Evolutionary conservation across 2,113 vertebrate species (phyloP).

Genomic region (Callaeas wilsoni): DNA sequence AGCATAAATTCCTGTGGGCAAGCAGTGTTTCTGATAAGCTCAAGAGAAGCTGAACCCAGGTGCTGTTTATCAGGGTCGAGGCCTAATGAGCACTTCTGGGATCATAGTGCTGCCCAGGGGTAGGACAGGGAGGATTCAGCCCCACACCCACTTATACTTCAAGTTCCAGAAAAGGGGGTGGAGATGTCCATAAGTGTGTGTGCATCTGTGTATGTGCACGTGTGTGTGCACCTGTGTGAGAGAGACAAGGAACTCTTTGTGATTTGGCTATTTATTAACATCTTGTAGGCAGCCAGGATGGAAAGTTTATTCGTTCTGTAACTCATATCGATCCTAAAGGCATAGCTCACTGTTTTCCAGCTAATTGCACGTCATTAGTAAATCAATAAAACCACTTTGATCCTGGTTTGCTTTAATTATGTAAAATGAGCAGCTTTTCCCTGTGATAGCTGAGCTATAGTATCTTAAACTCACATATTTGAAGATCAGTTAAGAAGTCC

Average conservation of each 20-base stretch:
- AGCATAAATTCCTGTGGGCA: not conserved
- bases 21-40: not conserved
- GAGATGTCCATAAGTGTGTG: not conserved
- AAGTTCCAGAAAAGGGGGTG: not conserved
- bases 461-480: not conserved
- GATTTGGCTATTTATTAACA: not conserved
- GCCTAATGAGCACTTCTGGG: not conserved
- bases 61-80: accelerated
- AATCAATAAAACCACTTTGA: constrained; percentile 33
- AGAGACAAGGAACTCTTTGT: not conserved
- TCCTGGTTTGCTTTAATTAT: not conserved
- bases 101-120: not conserved
- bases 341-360: not conserved
- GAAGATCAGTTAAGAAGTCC: not conserved
- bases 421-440: not conserved
- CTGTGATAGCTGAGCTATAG: not conserved
- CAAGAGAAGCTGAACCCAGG: too few species aligned
- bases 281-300: not conserved
- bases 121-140: not conserved
- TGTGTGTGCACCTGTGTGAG: not conserved
- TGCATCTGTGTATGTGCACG: too few species aligned
- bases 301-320: not conserved
- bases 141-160: not conserved
- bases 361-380: constrained; percentile 33
- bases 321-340: constrained; percentile 9